Evolutionary conservation across 2,888 invertebrate species (phyloP).

Genomic region (Drosophila paramelanica): DNA sequence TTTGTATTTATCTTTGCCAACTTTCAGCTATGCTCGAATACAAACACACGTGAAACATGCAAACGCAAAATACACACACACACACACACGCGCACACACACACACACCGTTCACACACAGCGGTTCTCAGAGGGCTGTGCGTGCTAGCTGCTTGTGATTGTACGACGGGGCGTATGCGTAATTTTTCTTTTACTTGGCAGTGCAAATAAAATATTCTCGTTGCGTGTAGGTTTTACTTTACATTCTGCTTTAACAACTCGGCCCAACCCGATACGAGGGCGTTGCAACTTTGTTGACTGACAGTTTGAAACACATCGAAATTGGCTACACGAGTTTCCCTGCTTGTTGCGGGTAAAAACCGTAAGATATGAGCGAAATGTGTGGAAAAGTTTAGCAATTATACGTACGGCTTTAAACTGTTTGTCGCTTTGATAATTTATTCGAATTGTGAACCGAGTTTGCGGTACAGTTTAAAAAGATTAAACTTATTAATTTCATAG

Average conservation of each 20-base stretch:
- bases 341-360: not conserved
- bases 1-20: constrained; percentile 69
- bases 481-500: not conserved
- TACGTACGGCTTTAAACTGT: not conserved
- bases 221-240: constrained; percentile 32
- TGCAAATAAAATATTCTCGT: constrained; percentile 43
- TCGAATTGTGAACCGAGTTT: not conserved
- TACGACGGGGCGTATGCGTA: constrained; percentile 68
- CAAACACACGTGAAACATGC: constrained; percentile 31
- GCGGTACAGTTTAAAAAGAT: not conserved
- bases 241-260: constrained; percentile 13
- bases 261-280: constrained; percentile 3
- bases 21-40: constrained; percentile 31
- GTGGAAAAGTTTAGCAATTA: not conserved
- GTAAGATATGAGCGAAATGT: not conserved
- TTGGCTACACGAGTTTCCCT: constrained; percentile 2
- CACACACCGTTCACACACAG: not conserved
- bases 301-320: constrained; percentile 24
- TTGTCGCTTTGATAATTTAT: not conserved
- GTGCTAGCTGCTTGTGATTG: constrained; percentile 36
- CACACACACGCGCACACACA: not conserved
- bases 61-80: not conserved
- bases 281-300: constrained; percentile 36
- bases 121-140: constrained; percentile 3
- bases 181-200: constrained; percentile 32